Percentiles rank a stretch among this genome's conserved stretches.
phyloP scores from a whole-genome alignment of 2,888 invertebrate species.

The Caenorhabditis sp. region DNA sequence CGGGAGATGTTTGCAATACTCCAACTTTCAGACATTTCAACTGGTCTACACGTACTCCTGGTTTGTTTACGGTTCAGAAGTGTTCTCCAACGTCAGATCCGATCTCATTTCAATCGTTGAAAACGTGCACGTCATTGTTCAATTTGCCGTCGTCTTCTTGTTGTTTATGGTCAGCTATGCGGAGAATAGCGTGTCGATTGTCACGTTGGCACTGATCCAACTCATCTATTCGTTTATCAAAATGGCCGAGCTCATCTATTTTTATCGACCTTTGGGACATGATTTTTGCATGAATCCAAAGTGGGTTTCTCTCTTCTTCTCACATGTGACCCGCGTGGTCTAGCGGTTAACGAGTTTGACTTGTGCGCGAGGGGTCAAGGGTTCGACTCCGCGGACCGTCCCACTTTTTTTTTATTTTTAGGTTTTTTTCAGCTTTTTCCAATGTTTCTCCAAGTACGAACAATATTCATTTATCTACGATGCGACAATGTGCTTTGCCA shows the following conservation, averaged over 20 bases:
- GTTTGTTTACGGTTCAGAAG: not conserved
- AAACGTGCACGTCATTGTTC: not conserved
- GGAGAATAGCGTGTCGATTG: not conserved
- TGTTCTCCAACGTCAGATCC: not conserved
- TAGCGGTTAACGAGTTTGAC: too few species aligned
- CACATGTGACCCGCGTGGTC: too few species aligned
- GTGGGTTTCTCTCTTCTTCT: too few species aligned
- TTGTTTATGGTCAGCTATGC: not conserved
- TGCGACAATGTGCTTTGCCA: not conserved
- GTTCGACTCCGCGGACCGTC: too few species aligned
- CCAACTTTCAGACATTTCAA: not conserved
- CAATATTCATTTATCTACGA: not conserved
- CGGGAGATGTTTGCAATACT: too few species aligned
- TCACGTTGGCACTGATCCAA: not conserved
- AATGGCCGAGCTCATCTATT: not conserved
- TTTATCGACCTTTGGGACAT: not conserved
- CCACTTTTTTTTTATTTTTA: too few species aligned
- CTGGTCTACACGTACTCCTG: not conserved
- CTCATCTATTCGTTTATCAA: not conserved
- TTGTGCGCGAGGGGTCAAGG: too few species aligned
- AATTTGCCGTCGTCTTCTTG: not conserved
- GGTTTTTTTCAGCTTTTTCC: not conserved
- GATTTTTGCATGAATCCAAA: not conserved
- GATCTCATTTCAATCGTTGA: not conserved
- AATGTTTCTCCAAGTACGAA: not conserved